Evolutionary conservation across 2,113 vertebrate species (phyloP), one percentile per base, ranked within the genome.

Genomic region (Labeo rohita): DNA sequence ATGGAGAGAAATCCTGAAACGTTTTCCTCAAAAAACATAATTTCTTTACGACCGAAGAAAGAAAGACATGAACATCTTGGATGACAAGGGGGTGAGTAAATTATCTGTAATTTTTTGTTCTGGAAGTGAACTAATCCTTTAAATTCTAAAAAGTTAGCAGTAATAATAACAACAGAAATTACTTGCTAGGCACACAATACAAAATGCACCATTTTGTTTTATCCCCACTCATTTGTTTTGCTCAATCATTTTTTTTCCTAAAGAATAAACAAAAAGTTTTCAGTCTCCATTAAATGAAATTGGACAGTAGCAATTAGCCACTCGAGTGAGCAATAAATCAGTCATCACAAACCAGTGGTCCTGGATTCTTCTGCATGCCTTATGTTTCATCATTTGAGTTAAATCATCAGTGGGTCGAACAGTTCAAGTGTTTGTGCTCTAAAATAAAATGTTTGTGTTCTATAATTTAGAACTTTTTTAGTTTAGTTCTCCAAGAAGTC

Each of bases 271-370:
- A 59, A 59, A 56, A n/a, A 0, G 18, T 43, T 79, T 78, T 61
- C 18, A 45, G 18, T 61, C 0, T 12, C 28, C 18, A 79, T 43
- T 61, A 43, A 79, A 79, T 61, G 36, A 79, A 79, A 59, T 13
- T 79, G 76, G 5, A 59, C 34, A n/a, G 16, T 21, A 59, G 54
- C 54, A 59, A 61, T 79, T 45, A 23, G 34, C 34, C 77, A 59
- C 10, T 79, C 34, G 2, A 59, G 28, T 39, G 76, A 56, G 36
- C 59, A 59, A 79, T 79, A 79, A 79, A 79, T 79, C 52, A 59
- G 13, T 59, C 3, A 61, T 61, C 54, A 79, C 36, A 61, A 61
- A 61, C 0, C 18, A n/a, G 2, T 9, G 5, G 52, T 13, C 18
- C 8, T 21, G 8, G 34, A 78, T 78, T 36, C 28, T 39, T 43